Conservation (phyloP, 2,113 vertebrate genomes). For the Erpornis zantholeuca region DNA sequence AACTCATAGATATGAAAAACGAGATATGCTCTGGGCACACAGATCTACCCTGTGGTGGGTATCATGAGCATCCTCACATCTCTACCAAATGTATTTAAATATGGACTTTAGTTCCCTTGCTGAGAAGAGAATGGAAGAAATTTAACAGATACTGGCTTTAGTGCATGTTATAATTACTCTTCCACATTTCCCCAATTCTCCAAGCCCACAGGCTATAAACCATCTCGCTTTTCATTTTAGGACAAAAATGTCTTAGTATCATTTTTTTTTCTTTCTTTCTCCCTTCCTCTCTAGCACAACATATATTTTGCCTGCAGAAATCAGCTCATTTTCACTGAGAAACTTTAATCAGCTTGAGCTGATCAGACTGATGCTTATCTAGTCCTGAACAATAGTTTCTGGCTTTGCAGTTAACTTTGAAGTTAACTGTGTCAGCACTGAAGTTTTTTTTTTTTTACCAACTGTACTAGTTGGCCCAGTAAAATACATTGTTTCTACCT, state of each 20-base stretch:
- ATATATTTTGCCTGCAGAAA: neutral
- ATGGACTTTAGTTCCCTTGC: neutral
- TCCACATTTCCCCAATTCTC: neutral
- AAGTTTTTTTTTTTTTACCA: neutral
- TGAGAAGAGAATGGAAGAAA: neutral
- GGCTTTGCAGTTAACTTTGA: neutral
- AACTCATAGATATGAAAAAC: neutral
- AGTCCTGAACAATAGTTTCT: neutral
- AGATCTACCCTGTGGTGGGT: neutral
- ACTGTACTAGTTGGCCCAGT: neutral
- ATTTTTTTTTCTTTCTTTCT: neutral
- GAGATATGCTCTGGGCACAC: neutral
- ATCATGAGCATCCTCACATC: neutral
- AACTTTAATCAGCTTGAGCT: neutral
- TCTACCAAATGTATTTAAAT: neutral
- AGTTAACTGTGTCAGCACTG: neutral
- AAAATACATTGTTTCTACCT: neutral
- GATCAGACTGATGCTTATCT: neutral
- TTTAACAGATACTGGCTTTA: neutral
- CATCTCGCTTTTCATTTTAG: neutral
- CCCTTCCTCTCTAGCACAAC: neutral
- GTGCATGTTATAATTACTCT: neutral
- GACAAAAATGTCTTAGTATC: neutral
- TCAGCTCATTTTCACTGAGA: neutral
- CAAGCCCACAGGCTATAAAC: neutral